Conservation (phyloP, 2,797 vertebrate species). For the Choloepus didactylus region DNA sequence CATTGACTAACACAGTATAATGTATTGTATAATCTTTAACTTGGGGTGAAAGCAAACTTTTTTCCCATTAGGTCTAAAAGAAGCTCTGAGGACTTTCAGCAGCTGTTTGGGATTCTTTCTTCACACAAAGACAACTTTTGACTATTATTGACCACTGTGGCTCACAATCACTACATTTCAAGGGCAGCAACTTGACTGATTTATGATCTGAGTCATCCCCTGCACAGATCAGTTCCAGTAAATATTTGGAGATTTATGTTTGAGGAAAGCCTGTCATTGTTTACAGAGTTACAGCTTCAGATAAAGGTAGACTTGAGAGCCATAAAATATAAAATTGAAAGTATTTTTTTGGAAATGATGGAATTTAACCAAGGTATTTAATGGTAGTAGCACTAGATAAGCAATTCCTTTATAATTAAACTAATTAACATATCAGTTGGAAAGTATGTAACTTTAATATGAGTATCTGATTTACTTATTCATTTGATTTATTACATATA, state of each 20-base stretch:
- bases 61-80: neutral
- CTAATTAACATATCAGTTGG: neutral
- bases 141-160: neutral
- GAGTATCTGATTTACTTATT: neutral
- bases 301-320: neutral
- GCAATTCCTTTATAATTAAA: neutral
- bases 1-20: neutral
- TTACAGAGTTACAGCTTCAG: constrained; percentile 41
- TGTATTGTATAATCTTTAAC: neutral
- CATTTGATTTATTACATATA: neutral
- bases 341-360: neutral
- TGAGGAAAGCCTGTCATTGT: neutral
- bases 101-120: constrained; percentile 9
- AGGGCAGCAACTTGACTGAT: constrained; percentile 35
- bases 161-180: neutral
- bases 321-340: constrained; percentile 8
- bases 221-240: constrained; percentile 41
- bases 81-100: neutral
- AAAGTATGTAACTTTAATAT: neutral
- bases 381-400: neutral
- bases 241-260: constrained; percentile 63
- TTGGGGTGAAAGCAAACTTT: neutral
- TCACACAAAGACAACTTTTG: neutral
- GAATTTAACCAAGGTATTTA: neutral
- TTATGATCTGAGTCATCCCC: neutral